Evolutionary conservation across 2,113 vertebrate species (phyloP), one percentile per base, ranked within the genome.

Genomic region (Oceanites oceanicus): DNA sequence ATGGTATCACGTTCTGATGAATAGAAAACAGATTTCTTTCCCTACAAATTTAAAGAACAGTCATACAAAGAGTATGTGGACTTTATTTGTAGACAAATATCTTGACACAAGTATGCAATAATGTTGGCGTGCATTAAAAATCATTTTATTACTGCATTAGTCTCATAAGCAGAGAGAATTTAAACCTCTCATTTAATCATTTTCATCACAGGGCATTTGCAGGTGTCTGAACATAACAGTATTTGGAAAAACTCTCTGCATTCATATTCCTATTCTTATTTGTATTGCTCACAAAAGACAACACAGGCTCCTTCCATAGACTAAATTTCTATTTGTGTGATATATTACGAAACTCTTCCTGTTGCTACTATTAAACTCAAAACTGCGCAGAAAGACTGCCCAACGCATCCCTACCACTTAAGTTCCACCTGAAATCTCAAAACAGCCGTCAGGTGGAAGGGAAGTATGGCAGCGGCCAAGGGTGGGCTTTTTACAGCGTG

Each of bases 401-500:
- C 89, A 91, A 26, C 2, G 4, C n/a, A 71, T 50, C 47, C 18
- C 45, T 14, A 47, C 15, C 70, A 82, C 61, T 96, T 42, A 36
- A 67, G 17, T 53, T 81, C 68, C 91, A 91, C 93, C 70, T 87
- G 80, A 96, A 89, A 89, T 80, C 63, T 95, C 83, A 85, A 91
- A 94, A 76, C 7, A 90, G n/a, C 2, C 1, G 79, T 96, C 44
- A 87, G 91, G 26, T 82, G 53, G 62, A 73, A 82, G 45, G 40
- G 44, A 79, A 89, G 32, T n/a, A 91, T 2, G 6, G 34, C 49
- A 89, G 34, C 72, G 40, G 34, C 49, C 52, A 75, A 76, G 38
- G 26, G 58, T 47, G 56, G 45, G 70, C 80, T 65, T 75, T 87
- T 40, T 45, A 58, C 20, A 80, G 40, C 7, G 44, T 44, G 16